Base-by-base conservation (phyloP, 2,113 vertebrate genomes). In the Daboia siamensis region DNA sequence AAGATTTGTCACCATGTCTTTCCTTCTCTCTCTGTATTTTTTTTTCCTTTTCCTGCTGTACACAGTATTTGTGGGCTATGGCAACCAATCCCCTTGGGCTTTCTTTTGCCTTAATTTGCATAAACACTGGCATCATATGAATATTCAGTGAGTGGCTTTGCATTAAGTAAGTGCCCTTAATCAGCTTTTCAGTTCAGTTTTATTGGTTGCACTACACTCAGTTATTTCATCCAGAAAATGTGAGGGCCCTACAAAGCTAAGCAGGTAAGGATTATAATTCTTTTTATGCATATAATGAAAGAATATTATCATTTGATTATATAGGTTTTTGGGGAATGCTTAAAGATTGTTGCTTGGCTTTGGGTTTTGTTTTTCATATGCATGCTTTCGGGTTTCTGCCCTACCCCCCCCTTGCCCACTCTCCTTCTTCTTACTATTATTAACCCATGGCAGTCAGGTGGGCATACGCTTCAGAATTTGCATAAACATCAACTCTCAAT, bases 101-200 rank as follows among this genome's bases (percentile, higher is more conserved):
- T 97, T 96, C 97, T 97, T 97, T 96, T 95, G 95, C 96, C 96
- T 96, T 97, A 91, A 99, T 99, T 99, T 99, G 98, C 98, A 99
- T 99, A 98, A 99, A 98, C 98, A 98, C 98, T 98, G 98, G 95
- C 98, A 98, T 98, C 97, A 98, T 98, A 98, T 99, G 99, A 99
- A 99, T 99, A 99, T 99, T 99, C 98, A 99, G 98, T 98, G 96
- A 96, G 88, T 96, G 95, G 93, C 96, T 98, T 97, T 98, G 98
- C 97, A 97, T 98, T 99, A 98, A 98, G 97, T 96, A 95, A 97
- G 97, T 98, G 98, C 97, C 96, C 96, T 97, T 98, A 98, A 99
- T 99, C 98, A 99, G 98, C 98, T 98, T 99, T 98, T 98, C 98
- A 97, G 97, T 98, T 98, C 97, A 96, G 97, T 98, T 98, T 98